Evolutionary conservation across 2,113 vertebrate species (phyloP).

Genomic region (Charadrius vociferus): DNA sequence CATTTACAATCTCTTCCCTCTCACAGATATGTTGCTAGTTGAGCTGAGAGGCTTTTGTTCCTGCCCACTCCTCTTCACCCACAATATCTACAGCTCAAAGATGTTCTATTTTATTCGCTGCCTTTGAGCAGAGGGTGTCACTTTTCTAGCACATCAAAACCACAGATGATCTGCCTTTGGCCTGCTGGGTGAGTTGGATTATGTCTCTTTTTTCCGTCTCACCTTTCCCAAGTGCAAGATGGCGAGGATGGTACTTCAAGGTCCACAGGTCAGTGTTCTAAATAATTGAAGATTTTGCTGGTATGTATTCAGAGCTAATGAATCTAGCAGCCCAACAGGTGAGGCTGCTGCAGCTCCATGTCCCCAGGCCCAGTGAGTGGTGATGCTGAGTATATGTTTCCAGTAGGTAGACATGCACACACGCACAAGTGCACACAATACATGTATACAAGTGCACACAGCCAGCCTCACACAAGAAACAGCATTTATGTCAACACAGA

Average conservation of each 20-base stretch:
- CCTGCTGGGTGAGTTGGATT: not conserved
- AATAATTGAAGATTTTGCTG: not conserved
- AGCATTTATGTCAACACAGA: rapidly evolving
- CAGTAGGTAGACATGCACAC: not conserved
- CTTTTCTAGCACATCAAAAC: not conserved
- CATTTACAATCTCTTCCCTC: not conserved
- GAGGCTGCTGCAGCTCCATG: not conserved
- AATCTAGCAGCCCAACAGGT: not conserved
- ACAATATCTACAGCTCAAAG: not conserved
- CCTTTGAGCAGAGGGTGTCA: not conserved
- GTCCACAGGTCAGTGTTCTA: not conserved
- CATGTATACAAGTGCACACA: not conserved
- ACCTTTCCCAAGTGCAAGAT: not conserved
- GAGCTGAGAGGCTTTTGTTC: not conserved
- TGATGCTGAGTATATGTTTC: not conserved
- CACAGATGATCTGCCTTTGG: not conserved
- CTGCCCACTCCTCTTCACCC: not conserved
- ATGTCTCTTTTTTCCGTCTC: not conserved
- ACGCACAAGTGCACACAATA: not conserved
- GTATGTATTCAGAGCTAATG: not conserved
- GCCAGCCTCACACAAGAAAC: not conserved
- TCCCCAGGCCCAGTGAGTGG: not conserved
- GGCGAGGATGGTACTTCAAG: not conserved
- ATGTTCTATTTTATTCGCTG: not conserved
- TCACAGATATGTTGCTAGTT: not conserved